A percentile compares a stretch with the other conserved stretches of the same genome.
These are phyloP conservation scores for Hemithea aestivaria DNA, from an alignment of 2,888 invertebrate genomes.

Conservation along the genomic window DNA sequence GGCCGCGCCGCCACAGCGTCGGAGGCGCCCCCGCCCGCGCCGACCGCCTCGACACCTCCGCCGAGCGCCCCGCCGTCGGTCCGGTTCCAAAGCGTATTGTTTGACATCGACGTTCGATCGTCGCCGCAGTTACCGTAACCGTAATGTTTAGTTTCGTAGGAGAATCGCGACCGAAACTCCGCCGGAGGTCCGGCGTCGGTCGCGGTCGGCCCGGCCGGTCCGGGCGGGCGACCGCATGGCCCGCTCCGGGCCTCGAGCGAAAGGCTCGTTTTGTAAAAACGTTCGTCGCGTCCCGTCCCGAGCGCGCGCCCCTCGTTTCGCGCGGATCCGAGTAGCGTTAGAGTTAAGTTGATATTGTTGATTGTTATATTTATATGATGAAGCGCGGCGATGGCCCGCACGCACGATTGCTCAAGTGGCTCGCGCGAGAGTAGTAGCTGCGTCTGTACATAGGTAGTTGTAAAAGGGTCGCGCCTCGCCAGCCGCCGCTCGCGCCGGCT, in stretches of 20 bases:
- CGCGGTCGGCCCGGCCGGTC: slow-evolving; percentile 44
- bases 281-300: slow-evolving; percentile 21
- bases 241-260: too few relatives aligned
- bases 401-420: slow-evolving; percentile 60
- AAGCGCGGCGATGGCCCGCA: slow-evolving; percentile 28
- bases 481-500: slow-evolving; percentile 19
- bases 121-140: slow-evolving; percentile 70
- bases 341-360: slow-evolving; percentile 46
- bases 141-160: slow-evolving; percentile 63
- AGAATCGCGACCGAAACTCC: slow-evolving; percentile 73
- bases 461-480: slow-evolving; percentile 6
- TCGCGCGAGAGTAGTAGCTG: slow-evolving; percentile 63
- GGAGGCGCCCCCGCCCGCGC: slow-evolving; percentile 10
- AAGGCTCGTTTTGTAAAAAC: slow-evolving; percentile 47
- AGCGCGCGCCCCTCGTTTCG: slow-evolving; percentile 21
- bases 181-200: slow-evolving; percentile 33
- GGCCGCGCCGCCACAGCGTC: neutral
- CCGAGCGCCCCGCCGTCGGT: slow-evolving; percentile 36
- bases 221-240: too few relatives aligned
- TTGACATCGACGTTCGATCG: slow-evolving; percentile 36
- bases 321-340: slow-evolving; percentile 9
- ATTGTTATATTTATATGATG: slow-evolving; percentile 26
- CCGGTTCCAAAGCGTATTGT: slow-evolving; percentile 48
- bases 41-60: slow-evolving; percentile 24
- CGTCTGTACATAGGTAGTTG: slow-evolving; percentile 63